Evolutionary conservation across 2,113 vertebrate species (phyloP), one percentile per base, ranked within the genome.

Genomic region (Bufo bufo): DNA sequence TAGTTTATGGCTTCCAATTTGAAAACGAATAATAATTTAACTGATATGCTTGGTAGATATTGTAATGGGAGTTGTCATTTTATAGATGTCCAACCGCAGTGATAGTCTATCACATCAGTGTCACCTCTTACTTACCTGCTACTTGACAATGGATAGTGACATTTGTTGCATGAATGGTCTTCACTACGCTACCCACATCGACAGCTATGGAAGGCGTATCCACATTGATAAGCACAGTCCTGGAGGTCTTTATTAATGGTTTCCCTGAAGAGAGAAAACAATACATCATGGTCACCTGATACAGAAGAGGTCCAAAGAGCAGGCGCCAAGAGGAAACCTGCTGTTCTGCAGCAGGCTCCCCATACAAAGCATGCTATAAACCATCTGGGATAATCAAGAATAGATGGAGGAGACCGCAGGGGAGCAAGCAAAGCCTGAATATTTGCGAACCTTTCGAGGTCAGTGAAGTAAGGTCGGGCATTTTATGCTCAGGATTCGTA

Each of bases 71-170:
- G 66, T 43, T 43, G 66, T 4, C 43, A 71, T 33, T 71, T 3
- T 17, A 47, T 19, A 16, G 47, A 17, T 12, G 6, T 50, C 72
- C 47, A 50, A 75, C 8, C 17, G 50, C 6, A 50, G 3, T 72
- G 69, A 0, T 1, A 69, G 8, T 16, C 23, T 7, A 45, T 47
- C 12, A 72, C 43, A 72, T 72, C 69, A 12, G 10, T 2, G 23
- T 45, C 66, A 45, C 43, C 43, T 50, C n/a, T 19, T 6, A 45
- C 94, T 95, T 82, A 96, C 96, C 96, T 93, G 95, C 95, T 12
- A 95, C 95, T 77, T 96, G 95, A 90, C 96, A 96, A 91, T 86
- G 93, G 87, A 96, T 94, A 4, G 94, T 96, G 90, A 96, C 92
- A 61, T 96, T 95, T 85, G 90, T 89, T 85, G 92, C 92, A 49